phyloP scores from a whole-genome alignment of 2,797 vertebrate genomes.

The Orientallactaga sibirica region DNA sequence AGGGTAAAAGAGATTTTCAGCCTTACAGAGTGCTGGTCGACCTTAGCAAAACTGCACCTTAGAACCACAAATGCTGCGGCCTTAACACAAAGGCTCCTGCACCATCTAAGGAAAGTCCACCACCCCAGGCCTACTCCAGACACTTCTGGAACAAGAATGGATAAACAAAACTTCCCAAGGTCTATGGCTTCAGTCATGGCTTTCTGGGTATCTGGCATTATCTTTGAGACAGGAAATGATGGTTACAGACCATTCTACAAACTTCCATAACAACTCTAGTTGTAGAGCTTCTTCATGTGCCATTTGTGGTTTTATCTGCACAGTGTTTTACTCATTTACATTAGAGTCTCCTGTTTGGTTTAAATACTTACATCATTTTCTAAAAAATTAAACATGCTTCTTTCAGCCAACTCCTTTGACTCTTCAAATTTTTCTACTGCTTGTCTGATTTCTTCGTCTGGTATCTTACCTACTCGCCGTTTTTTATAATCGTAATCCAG shows the following conservation, averaged over 20 bases:
- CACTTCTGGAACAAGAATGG: neutral
- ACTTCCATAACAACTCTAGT: neutral
- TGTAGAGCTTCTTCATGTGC: neutral
- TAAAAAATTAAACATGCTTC: constrained; percentile 98
- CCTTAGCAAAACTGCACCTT: neutral
- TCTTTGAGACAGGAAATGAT: neutral
- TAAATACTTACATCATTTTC: constrained; percentile 95
- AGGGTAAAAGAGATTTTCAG: neutral
- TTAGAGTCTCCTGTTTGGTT: constrained; percentile 18
- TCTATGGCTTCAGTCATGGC: neutral
- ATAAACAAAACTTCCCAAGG: neutral
- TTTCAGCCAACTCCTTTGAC: constrained; percentile 95
- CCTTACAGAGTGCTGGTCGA: neutral
- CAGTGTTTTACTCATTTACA: neutral
- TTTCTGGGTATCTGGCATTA: neutral
- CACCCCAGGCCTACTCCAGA: fast-evolving
- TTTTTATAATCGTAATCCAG: constrained; percentile 98
- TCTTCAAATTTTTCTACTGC: constrained; percentile 98
- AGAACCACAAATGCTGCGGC: neutral
- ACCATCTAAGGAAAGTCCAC: neutral
- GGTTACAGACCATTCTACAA: neutral
- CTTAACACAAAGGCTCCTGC: neutral
- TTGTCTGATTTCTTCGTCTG: constrained; percentile 94
- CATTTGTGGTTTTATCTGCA: neutral
- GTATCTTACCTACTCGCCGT: constrained; percentile 95